Evolutionary conservation across 2,113 vertebrate species (phyloP).

Genomic region (Caloenas nicobarica): DNA sequence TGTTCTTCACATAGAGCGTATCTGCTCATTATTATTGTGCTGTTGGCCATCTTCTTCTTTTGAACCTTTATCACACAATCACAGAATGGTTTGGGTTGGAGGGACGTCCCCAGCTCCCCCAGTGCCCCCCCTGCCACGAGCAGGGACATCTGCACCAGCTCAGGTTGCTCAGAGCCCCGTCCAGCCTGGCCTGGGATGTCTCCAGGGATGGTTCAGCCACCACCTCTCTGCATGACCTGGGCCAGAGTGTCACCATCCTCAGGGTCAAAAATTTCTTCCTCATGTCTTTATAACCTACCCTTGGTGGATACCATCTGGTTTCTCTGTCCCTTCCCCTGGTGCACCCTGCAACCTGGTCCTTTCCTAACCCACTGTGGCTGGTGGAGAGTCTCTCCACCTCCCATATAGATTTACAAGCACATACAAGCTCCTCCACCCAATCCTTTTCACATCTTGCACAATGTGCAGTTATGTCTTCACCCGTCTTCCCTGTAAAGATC

Average conservation of each 20-base stretch:
- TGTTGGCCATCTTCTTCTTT: neutral
- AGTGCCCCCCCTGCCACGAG: no score
- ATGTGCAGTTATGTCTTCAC: neutral
- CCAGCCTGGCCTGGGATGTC: no score
- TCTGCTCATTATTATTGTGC: neutral
- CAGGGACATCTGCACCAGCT: no score
- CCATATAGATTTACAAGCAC: accelerated
- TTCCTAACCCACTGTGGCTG: accelerated
- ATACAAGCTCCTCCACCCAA: neutral
- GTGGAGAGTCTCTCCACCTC: neutral
- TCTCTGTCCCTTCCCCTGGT: neutral
- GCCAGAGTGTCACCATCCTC: no score
- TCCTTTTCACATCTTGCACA: neutral
- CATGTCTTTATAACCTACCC: neutral
- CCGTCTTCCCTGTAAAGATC: neutral
- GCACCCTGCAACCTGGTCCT: neutral
- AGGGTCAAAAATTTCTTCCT: no score
- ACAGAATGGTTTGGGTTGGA: no score
- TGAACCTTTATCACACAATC: neutral
- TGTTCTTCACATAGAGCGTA: accelerated
- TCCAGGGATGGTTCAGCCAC: no score
- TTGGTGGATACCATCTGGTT: neutral
- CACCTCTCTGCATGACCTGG: no score
- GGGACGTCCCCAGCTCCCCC: no score
- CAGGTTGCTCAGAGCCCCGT: no score